Conservation (phyloP, 1,140 invertebrate species). For the Trachymyrmex cornetzi region DNA sequence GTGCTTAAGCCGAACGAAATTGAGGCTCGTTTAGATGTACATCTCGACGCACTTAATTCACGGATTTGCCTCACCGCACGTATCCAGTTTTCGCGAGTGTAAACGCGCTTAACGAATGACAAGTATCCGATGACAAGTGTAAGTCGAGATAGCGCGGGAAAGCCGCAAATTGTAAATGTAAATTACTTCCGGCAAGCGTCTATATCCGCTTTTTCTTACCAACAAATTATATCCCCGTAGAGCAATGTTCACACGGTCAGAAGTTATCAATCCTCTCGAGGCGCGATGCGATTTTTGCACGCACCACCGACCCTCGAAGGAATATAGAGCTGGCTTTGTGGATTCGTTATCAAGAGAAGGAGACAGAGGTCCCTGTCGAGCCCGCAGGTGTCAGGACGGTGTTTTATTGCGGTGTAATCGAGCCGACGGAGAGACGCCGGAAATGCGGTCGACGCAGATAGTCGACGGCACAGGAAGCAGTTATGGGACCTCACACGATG, state of each 20-base stretch:
- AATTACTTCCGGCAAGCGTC: slow-evolving; percentile 54
- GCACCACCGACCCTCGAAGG: slow-evolving; percentile 27
- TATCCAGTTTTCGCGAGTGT: slow-evolving; percentile 15
- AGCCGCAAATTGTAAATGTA: slow-evolving; percentile 33
- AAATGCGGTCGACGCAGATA: slow-evolving; percentile 80
- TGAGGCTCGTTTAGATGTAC: slow-evolving; percentile 27
- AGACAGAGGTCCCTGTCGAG: slow-evolving; percentile 72
- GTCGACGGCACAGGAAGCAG: slow-evolving; percentile 75
- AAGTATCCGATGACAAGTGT: slow-evolving; percentile 5
- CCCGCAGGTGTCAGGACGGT: slow-evolving; percentile 82
- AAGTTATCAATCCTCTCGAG: slow-evolving; percentile 42
- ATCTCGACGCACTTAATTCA: slow-evolving; percentile 18
- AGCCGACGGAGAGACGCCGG: slow-evolving; percentile 81
- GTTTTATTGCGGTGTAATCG: slow-evolving; percentile 84
- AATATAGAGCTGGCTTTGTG: slow-evolving; percentile 75
- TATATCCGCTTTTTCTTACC: slow-evolving; percentile 1
- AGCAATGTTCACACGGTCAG: slow-evolving; percentile 47
- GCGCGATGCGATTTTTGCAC: slow-evolving; percentile 37
- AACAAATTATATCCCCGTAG: not conserved
- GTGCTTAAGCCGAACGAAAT: slow-evolving; percentile 49
- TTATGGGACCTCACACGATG: slow-evolving; percentile 77
- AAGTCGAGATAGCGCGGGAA: not conserved
- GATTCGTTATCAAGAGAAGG: slow-evolving; percentile 76
- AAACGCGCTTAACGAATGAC: slow-evolving; percentile 16
- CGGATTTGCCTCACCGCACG: not conserved